Evolutionary conservation across 2,113 vertebrate genomes (phyloP).

Genomic region (Cichladusa arquata): DNA sequence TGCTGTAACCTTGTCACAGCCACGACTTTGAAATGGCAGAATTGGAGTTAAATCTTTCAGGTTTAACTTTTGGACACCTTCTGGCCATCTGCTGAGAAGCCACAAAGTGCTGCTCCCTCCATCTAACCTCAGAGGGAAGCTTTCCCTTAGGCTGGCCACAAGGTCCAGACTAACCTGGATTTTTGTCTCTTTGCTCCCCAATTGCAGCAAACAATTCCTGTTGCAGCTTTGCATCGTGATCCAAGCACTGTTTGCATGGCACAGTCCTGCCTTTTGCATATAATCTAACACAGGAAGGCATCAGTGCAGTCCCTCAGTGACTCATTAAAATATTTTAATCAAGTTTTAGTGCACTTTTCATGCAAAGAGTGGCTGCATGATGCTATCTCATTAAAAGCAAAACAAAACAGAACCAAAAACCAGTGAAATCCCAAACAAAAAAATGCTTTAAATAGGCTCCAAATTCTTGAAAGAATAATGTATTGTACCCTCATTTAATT

Average conservation of each 20-base stretch:
- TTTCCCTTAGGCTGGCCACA: background rate
- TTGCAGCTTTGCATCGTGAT: background rate
- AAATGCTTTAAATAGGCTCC: background rate
- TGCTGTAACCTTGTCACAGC: background rate
- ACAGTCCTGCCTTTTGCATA: background rate
- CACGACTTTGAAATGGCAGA: background rate
- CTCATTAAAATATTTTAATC: constrained; percentile 38
- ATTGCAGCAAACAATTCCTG: background rate
- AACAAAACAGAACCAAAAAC: background rate
- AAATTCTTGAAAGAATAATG: background rate
- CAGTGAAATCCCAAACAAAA: background rate
- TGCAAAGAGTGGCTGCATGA: background rate
- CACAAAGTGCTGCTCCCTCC: background rate
- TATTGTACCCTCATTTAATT: background rate
- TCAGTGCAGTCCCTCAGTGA: constrained; percentile 10
- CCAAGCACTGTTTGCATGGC: background rate
- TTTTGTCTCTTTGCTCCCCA: background rate
- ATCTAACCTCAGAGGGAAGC: background rate
- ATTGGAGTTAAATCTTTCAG: background rate
- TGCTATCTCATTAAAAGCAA: background rate
- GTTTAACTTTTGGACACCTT: background rate
- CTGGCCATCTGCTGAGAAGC: background rate
- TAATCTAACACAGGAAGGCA: background rate
- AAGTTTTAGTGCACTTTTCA: background rate
- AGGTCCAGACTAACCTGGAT: background rate